These are phyloP conservation scores for Dynastes maya DNA, from an alignment of 2,888 invertebrate genomes.

Conservation along the genomic window DNA sequence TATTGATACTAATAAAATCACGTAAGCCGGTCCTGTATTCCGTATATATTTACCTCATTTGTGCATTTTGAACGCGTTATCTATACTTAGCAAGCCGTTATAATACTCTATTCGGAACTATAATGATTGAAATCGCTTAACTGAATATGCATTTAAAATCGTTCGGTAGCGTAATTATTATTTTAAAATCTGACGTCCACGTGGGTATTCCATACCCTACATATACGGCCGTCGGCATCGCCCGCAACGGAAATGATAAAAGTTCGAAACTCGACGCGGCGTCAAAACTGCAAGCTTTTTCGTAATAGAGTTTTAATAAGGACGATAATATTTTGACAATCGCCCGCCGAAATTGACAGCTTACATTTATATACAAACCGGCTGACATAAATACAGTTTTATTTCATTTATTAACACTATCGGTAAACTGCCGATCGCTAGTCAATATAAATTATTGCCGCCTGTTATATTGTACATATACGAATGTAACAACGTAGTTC, in stretches of 20 bases:
- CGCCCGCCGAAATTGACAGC: constrained; percentile 4
- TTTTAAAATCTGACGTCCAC: constrained; percentile 30
- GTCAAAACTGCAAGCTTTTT: neutral
- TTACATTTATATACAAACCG: constrained; percentile 39
- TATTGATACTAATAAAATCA: neutral
- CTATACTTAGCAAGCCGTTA: neutral
- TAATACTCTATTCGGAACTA: constrained; percentile 18
- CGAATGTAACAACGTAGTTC: no score
- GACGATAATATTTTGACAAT: constrained; percentile 17
- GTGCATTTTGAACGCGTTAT: neutral
- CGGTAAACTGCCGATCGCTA: constrained; percentile 9
- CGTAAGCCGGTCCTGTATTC: neutral
- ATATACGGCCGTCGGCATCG: neutral
- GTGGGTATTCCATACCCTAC: constrained; percentile 6
- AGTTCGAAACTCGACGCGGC: constrained; percentile 10
- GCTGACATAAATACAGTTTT: constrained; percentile 47
- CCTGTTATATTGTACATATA: no score
- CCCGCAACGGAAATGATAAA: constrained; percentile 8
- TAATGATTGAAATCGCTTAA: constrained; percentile 31
- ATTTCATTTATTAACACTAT: constrained; percentile 49
- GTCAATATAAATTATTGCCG: constrained; percentile 7
- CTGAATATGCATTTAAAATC: constrained; percentile 27
- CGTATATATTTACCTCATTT: constrained; percentile 1
- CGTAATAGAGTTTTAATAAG: constrained; percentile 26
- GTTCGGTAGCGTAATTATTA: constrained; percentile 29